These are phyloP conservation scores for Serripes groenlandicus DNA, from an alignment of 2,888 invertebrate genomes.

Conservation along the genomic window DNA sequence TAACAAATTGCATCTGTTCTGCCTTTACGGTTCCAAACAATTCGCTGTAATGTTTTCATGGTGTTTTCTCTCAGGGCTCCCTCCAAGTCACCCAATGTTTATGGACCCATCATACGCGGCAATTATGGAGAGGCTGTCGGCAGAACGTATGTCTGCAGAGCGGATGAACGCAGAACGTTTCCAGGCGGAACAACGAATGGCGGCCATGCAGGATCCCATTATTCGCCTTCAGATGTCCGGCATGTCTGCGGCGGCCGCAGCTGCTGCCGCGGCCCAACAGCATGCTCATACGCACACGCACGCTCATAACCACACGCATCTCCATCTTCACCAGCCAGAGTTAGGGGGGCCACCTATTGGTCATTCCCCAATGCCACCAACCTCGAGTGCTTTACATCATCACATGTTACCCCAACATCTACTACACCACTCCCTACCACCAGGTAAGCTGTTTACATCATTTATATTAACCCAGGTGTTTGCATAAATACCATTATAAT, in stretches of 20 bases:
- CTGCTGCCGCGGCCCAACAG: conserved; percentile 68
- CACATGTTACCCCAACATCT: conserved; percentile 70
- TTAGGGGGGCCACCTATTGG: conserved; percentile 52
- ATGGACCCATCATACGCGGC: conserved; percentile 67
- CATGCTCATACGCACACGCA: conserved; percentile 94
- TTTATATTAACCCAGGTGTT: too few relatives aligned
- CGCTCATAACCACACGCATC: conserved; percentile 95
- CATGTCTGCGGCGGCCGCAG: conserved; percentile 86
- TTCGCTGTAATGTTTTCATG: conserved; percentile 47
- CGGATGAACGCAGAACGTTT: conserved; percentile 86
- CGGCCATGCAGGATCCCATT: conserved; percentile 96
- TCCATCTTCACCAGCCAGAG: conserved; percentile 89
- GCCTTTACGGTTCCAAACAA: too few relatives aligned
- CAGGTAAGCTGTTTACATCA: conserved; percentile 73
- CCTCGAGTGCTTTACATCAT: conserved; percentile 65
- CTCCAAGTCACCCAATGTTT: conserved; percentile 65
- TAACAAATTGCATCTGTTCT: conserved; percentile 11
- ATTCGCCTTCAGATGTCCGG: conserved; percentile 97
- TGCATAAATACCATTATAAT: conserved; percentile 52
- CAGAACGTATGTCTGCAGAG: conserved; percentile 91
- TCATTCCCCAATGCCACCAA: conserved; percentile 53
- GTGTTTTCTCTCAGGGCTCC: conserved; percentile 73
- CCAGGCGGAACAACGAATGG: conserved; percentile 62
- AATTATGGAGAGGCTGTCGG: conserved; percentile 82
- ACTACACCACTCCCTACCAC: conserved; percentile 65